Conservation (phyloP, 2,888 invertebrate species). For the Micropterix aruncella region DNA sequence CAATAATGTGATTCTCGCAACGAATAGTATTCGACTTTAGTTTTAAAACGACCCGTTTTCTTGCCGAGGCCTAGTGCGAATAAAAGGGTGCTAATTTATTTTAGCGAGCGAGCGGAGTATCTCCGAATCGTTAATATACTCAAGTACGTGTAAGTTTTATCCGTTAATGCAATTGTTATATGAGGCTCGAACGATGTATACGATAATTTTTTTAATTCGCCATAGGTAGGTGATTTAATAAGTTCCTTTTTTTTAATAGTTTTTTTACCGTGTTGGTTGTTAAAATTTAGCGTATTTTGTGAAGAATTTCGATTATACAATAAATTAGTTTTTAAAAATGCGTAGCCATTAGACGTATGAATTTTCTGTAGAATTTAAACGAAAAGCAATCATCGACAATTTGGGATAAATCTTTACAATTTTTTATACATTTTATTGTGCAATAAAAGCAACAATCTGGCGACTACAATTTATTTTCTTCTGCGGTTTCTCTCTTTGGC, state of each 20-base stretch:
- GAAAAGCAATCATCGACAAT: too few relatives aligned
- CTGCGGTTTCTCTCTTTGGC: too few relatives aligned
- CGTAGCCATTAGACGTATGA: too few relatives aligned
- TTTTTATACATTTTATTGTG: too few relatives aligned
- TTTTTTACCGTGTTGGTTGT: too few relatives aligned
- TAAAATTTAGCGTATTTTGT: too few relatives aligned
- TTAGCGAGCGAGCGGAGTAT: neutral
- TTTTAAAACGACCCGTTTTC: neutral
- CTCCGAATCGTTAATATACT: neutral
- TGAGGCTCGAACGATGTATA: neutral
- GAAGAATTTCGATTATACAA: too few relatives aligned
- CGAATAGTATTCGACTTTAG: too few relatives aligned
- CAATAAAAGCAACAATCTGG: neutral
- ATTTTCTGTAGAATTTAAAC: too few relatives aligned
- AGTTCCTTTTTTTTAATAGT: neutral
- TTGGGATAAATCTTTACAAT: too few relatives aligned
- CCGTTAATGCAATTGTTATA: neutral
- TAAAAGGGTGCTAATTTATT: neutral
- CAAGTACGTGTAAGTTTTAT: neutral
- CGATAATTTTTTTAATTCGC: neutral
- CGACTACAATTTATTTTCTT: neutral
- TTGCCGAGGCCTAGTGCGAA: neutral
- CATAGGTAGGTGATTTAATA: neutral
- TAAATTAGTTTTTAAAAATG: too few relatives aligned
- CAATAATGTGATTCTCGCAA: too few relatives aligned